Conservation (phyloP, 2,113 vertebrate genomes). For the Tychaedon coryphoeus region DNA sequence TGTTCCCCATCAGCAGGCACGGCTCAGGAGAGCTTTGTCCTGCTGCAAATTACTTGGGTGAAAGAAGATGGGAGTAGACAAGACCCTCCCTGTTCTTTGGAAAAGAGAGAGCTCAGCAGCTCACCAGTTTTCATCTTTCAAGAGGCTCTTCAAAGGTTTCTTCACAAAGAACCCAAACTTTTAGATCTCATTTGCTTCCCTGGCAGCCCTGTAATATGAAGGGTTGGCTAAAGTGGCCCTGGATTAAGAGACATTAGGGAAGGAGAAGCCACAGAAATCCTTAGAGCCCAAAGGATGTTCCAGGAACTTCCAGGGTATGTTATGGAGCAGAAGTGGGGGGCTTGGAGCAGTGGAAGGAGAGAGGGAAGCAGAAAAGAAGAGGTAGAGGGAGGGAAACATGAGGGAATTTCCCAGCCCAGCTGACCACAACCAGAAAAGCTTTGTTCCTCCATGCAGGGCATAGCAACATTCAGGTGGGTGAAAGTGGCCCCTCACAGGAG, state of each 20-base stretch:
- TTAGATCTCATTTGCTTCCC: constrained; percentile 21
- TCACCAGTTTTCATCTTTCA: not conserved
- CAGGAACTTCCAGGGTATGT: not conserved
- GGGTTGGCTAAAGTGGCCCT: not conserved
- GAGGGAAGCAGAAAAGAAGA: not conserved
- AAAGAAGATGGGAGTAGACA: not conserved
- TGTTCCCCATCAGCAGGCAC: not conserved
- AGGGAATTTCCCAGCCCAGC: not conserved
- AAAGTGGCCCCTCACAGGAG: not conserved
- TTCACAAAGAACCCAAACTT: constrained; percentile 32
- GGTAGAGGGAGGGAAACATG: not conserved
- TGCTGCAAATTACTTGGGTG: constrained; percentile 6
- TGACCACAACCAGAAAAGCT: not conserved
- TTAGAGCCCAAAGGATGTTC: not conserved
- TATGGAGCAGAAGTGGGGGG: not conserved
- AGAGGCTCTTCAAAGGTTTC: constrained; percentile 42
- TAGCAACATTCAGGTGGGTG: not conserved
- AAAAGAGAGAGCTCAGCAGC: not conserved
- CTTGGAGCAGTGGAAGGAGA: not conserved
- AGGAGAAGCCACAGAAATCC: not conserved
- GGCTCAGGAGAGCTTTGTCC: not conserved
- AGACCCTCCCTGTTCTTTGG: not conserved
- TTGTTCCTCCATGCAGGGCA: not conserved
- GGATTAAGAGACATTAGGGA: not conserved
- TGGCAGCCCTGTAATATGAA: not conserved